Conservation (phyloP, 2,113 vertebrate genomes). For the Bubalus kerabau region DNA sequence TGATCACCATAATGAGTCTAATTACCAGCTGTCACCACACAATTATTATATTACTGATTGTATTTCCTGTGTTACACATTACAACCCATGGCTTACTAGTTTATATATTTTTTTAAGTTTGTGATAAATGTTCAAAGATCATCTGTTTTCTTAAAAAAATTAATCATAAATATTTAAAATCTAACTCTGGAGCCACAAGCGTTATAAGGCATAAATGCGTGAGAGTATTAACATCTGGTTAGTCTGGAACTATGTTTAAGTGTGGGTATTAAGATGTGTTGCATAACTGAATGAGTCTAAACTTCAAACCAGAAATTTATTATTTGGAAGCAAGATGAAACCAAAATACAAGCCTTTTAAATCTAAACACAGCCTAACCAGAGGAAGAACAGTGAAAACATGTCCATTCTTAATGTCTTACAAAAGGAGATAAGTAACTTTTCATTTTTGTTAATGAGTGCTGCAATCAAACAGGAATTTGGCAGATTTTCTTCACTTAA, state of each 20-base stretch:
- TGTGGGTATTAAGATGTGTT: constrained; percentile 40
- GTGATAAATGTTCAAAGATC: constrained; percentile 23
- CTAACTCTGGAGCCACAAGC: background rate
- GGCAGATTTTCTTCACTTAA: background rate
- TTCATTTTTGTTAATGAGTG: constrained; percentile 33
- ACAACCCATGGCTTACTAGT: background rate
- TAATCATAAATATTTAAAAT: constrained; percentile 66
- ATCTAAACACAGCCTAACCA: constrained; percentile 45
- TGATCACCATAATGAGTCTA: background rate
- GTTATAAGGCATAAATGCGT: constrained; percentile 42
- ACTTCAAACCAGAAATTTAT: constrained; percentile 58
- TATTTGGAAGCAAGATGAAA: constrained; percentile 64
- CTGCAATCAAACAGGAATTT: background rate
- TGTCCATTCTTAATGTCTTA: constrained; percentile 10
- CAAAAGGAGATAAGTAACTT: constrained; percentile 25
- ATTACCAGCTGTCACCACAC: background rate
- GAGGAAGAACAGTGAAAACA: constrained; percentile 61
- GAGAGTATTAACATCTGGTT: constrained; percentile 57
- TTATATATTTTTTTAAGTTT: background rate
- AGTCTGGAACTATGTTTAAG: constrained; percentile 19
- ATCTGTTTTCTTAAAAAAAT: constrained; percentile 51
- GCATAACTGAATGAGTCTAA: constrained; percentile 50
- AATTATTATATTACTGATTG: background rate
- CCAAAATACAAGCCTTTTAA: constrained; percentile 52
- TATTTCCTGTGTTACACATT: background rate